Base-by-base conservation (phyloP, 2,797 vertebrate species). In the Manis pentadactyla region DNA sequence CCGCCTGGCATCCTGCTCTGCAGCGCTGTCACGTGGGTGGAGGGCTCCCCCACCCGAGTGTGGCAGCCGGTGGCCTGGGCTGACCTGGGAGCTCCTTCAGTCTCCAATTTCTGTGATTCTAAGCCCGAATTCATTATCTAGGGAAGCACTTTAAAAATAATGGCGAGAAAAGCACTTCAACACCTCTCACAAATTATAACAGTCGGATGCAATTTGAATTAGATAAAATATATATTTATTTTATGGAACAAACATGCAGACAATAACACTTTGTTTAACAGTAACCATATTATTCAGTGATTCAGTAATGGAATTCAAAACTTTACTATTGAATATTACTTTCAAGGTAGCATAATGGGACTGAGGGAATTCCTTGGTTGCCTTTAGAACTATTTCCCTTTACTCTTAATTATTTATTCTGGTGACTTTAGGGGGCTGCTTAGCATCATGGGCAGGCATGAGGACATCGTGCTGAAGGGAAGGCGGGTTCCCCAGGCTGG, bases 201-300 rank as follows among this genome's bases (percentile, higher is more conserved):
- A 73, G 95, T 89, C 4, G 0, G 91, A 51, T 81, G 74, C 79
- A 96, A 88, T 95, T 95, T 92, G 94, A 87, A 96, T 96, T 83
- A 96, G 87, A 88, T 88, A 95, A 94, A 92, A 97, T 95, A 95
- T 86, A 61, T 96, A 96, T 98, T 96, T 96, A 97, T 97, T 97
- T 97, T 78, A 95, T 46, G 90, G 94, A 96, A 96, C 94, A 92
- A 97, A 81, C 93, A 95, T 3, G 53, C 81, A 94, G 94, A 97
- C 95, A 90, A 87, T 93, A 79, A 83, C 83, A 90, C 87, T 92
- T 85, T 94, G 85, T 96, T 92, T 92, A 82, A 90, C 39, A 15
- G 94, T 94, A 81, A 86, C 94, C 21, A 0, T 39, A 39, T 94
- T 86, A 93, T 85, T 93, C 87, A 49, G 84, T 9, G 81, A 78